These are phyloP conservation scores for Trissolcus japonicus DNA, from an alignment of 2,888 invertebrate species.

Conservation along the genomic window DNA sequence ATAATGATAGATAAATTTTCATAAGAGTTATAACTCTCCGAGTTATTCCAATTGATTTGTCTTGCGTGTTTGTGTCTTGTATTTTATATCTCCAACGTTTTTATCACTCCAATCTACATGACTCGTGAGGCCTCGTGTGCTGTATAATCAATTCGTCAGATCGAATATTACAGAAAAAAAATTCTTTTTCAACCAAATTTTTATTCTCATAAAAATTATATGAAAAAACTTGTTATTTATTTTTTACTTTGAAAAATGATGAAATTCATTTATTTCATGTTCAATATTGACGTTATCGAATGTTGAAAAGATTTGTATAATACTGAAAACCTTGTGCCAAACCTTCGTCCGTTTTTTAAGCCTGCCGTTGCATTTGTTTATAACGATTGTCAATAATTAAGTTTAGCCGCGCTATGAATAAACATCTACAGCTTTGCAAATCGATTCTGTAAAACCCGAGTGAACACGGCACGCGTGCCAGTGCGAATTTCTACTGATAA, in stretches of 20 bases:
- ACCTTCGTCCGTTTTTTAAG: conserved; percentile 7
- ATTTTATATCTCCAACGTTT: not conserved
- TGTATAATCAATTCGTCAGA: no score
- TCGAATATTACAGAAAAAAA: no score
- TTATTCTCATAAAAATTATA: no score
- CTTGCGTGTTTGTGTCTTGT: no score
- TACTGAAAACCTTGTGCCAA: no score
- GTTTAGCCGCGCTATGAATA: conserved; percentile 44
- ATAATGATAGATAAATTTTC: conserved; percentile 13
- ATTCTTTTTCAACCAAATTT: no score
- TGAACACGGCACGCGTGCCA: conserved; percentile 20
- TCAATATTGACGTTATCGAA: no score
- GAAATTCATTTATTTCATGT: no score
- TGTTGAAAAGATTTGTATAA: no score
- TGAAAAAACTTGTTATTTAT: no score
- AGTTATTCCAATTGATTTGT: not conserved
- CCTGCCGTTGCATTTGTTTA: conserved; percentile 12
- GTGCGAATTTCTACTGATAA: conserved; percentile 26
- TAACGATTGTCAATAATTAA: conserved; percentile 42
- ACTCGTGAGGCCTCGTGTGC: not conserved
- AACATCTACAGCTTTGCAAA: conserved; percentile 42
- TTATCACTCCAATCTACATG: not conserved
- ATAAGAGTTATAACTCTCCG: not conserved
- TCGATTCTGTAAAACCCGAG: conserved; percentile 31
- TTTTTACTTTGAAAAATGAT: no score